These are phyloP conservation scores for Julus scandinavius DNA, from an alignment of 2,888 invertebrate species.

Conservation along the genomic window DNA sequence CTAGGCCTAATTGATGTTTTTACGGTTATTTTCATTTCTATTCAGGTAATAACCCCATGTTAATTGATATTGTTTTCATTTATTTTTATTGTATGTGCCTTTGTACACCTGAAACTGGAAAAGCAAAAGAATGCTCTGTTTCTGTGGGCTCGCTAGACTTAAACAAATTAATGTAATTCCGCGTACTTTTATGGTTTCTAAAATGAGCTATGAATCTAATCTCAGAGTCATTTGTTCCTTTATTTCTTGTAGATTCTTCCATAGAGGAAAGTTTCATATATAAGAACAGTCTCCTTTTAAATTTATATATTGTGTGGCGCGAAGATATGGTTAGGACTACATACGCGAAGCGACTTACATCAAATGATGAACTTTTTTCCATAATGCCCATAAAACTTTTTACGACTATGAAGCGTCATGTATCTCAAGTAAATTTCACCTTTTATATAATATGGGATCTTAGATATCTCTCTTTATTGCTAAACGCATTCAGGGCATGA, in stretches of 20 bases:
- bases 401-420: constrained; percentile 39
- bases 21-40: neutral
- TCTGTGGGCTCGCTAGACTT: neutral
- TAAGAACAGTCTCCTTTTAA: constrained; percentile 7
- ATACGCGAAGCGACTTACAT: constrained; percentile 11
- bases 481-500: constrained; percentile 31
- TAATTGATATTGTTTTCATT: constrained; percentile 45
- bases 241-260: constrained; percentile 46
- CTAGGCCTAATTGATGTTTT: constrained; percentile 2
- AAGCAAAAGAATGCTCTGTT: neutral
- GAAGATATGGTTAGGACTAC: neutral
- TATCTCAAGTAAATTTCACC: constrained; percentile 50
- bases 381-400: constrained; percentile 47
- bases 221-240: constrained; percentile 10
- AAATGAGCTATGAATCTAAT: constrained; percentile 40
- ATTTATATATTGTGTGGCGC: constrained; percentile 38
- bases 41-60: constrained; percentile 26
- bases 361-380: constrained; percentile 48
- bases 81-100: constrained; percentile 1
- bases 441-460: constrained; percentile 45
- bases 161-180: constrained; percentile 37
- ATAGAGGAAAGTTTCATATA: neutral
- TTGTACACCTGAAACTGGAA: neutral
- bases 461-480: constrained; percentile 34
- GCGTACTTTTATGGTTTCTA: constrained; percentile 45